These are phyloP conservation scores for Drosophila mercatorum DNA, from an alignment of 2,888 invertebrate species.

Conservation along the genomic window DNA sequence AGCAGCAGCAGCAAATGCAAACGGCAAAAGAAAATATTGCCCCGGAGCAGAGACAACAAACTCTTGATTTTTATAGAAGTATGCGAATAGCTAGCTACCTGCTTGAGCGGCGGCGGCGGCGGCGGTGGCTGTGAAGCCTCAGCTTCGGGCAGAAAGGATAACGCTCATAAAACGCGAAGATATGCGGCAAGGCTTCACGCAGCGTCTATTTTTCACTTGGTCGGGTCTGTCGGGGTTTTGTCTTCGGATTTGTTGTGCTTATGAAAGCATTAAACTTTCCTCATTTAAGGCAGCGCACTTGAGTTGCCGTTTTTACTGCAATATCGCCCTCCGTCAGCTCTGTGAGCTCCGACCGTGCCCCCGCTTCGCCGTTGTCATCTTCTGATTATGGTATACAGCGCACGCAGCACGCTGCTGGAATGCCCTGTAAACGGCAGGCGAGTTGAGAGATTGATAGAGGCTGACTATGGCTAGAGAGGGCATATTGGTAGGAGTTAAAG, in stretches of 20 bases:
- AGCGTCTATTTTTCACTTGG: conserved; percentile 75
- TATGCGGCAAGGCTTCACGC: conserved; percentile 73
- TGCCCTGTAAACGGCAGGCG: conserved; percentile 23
- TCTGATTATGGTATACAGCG: conserved; percentile 66
- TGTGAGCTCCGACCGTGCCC: conserved; percentile 3
- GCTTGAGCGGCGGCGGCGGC: conserved; percentile 3
- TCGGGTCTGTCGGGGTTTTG: conserved; percentile 48
- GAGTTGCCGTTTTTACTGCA: conserved; percentile 79
- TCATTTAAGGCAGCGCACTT: conserved; percentile 79
- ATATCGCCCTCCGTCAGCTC: conserved; percentile 65
- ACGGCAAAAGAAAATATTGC: conserved; percentile 72
- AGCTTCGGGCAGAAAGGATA: conserved; percentile 58
- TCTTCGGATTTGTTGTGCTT: conserved; percentile 80
- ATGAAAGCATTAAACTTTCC: conserved; percentile 81
- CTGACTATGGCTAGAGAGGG: neutral
- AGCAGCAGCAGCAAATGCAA: conserved; percentile 50
- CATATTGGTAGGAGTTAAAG: neutral
- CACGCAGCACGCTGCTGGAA: conserved; percentile 29
- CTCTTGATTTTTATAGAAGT: conserved; percentile 77
- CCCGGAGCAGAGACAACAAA: conserved; percentile 79
- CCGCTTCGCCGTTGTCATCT: conserved; percentile 39
- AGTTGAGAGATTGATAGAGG: neutral
- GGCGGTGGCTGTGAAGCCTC: neutral
- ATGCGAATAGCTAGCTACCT: conserved; percentile 9
- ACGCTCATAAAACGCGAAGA: conserved; percentile 76